phyloP scores from a whole-genome alignment of 2,797 vertebrate genomes.

The Columba guinea region DNA sequence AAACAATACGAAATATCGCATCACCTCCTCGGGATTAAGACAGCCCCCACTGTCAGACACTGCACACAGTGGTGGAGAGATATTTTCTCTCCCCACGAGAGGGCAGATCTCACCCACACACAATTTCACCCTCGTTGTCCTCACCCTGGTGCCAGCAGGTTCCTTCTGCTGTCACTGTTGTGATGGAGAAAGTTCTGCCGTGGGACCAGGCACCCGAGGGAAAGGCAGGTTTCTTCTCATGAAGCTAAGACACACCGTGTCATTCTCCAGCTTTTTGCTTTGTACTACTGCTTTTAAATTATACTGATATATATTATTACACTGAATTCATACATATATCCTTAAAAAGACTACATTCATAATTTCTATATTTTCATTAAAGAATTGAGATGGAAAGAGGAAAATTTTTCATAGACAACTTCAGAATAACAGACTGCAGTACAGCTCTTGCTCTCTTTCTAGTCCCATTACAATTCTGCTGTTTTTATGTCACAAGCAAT shows the following conservation, averaged over 20 bases:
- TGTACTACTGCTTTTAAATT: not conserved
- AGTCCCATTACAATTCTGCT: not conserved
- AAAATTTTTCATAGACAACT: not conserved
- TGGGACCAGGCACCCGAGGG: not conserved
- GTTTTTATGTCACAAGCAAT: not conserved
- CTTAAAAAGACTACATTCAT: not conserved
- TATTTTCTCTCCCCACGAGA: slow-evolving; percentile 71
- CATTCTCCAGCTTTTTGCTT: not conserved
- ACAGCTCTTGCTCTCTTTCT: not conserved
- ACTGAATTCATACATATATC: not conserved
- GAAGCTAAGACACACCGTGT: not conserved
- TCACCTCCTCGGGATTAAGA: not conserved
- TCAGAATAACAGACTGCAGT: not conserved
- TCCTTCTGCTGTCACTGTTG: not conserved
- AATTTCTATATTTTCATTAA: not conserved
- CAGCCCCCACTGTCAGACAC: not conserved
- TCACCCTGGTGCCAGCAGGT: not conserved
- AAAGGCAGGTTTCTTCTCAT: not conserved
- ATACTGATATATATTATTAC: not conserved
- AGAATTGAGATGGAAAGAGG: not conserved
- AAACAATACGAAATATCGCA: not conserved
- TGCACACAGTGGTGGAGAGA: not conserved
- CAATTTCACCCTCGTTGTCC: not conserved
- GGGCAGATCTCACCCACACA: slow-evolving; percentile 63
- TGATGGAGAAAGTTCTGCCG: not conserved